These are phyloP conservation scores for Pteromalus puparum DNA, from an alignment of 1,140 invertebrate species.

Conservation along the genomic window DNA sequence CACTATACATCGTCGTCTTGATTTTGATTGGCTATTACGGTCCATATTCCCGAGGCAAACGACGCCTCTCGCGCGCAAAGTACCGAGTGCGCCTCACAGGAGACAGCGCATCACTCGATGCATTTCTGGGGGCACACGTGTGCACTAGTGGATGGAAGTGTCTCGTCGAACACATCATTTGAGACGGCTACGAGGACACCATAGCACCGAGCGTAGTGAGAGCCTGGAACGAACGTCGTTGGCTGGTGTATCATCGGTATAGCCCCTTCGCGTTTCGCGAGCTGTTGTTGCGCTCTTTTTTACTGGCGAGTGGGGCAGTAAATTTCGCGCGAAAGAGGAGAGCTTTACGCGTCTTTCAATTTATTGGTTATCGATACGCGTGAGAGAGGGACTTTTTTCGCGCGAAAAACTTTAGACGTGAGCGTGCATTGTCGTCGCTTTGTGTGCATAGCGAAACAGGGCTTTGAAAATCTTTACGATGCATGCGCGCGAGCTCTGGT, in stretches of 20 bases:
- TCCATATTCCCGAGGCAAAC: constrained; percentile 39
- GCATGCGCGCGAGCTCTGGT: not conserved
- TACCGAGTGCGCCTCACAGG: constrained; percentile 28
- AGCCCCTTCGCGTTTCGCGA: not conserved
- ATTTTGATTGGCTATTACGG: constrained; percentile 52
- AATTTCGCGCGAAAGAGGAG: constrained; percentile 8
- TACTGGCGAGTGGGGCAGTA: not conserved
- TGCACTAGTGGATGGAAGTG: not conserved
- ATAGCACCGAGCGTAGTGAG: not conserved
- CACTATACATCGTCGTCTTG: constrained; percentile 35
- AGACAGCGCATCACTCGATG: constrained; percentile 8
- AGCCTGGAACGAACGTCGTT: not conserved
- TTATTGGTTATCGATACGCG: constrained; percentile 28
- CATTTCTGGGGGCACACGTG: not conserved
- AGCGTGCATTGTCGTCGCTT: not conserved
- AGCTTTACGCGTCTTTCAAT: constrained; percentile 32
- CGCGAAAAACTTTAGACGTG: not conserved
- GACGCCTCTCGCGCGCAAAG: constrained; percentile 26
- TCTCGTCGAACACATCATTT: constrained; percentile 47
- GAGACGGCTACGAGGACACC: not conserved
- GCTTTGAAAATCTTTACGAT: constrained; percentile 41
- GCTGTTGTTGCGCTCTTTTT: constrained; percentile 4
- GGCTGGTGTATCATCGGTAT: not conserved
- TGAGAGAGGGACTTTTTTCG: not conserved
- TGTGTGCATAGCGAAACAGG: not conserved